Evolutionary conservation across 2,113 vertebrate genomes (phyloP), one percentile per base, ranked within the genome.

Genomic region (Archocentrus centrarchus): DNA sequence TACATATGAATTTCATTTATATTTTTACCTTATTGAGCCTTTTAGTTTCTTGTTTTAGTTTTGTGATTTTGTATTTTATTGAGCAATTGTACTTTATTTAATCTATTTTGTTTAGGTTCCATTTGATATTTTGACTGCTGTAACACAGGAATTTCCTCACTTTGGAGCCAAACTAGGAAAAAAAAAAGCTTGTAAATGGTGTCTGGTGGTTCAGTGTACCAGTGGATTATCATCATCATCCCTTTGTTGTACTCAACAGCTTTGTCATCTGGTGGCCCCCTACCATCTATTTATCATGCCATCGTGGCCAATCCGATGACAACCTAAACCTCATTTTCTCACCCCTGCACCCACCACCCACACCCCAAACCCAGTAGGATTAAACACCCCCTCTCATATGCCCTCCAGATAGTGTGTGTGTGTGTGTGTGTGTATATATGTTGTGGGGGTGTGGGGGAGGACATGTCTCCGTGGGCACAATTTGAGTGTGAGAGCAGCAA

Each of bases 311-410:
- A 30, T 68, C 82, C 85, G 77, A 85, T 64, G 73, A 79, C 81
- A 86, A 20, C n/a, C 64, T 20, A 44, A 87, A 44, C 73, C 80
- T 75, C 63, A 64, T 79, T 66, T 82, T 81, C 83, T 83, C 82
- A 84, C 59, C 77, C 85, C 68, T 55, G 59, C 86, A 73, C 68
- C 84, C 92, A 93, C 83, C 90, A 50, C 66, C 44, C 44, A 50
- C 41, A 70, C 66, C 66, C 66, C 55, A 15, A 57, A 90, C 81
- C 68, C 87, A 63, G 82, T 64, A 63, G 90, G 88, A 93, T 90
- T 91, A 87, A 87, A 88, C 90, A 78, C 92, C 88, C 90, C 89
- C 88, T 86, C 86, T 81, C 83, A 85, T 87, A 88, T 86, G 82
- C 86, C 80, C 77, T 81, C 63, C 79, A 82, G 76, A 80, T 81